These are phyloP conservation scores for Exaiptasia diaphana DNA, from an alignment of 64 coral and sea anemone species.

Conservation along the genomic window DNA sequence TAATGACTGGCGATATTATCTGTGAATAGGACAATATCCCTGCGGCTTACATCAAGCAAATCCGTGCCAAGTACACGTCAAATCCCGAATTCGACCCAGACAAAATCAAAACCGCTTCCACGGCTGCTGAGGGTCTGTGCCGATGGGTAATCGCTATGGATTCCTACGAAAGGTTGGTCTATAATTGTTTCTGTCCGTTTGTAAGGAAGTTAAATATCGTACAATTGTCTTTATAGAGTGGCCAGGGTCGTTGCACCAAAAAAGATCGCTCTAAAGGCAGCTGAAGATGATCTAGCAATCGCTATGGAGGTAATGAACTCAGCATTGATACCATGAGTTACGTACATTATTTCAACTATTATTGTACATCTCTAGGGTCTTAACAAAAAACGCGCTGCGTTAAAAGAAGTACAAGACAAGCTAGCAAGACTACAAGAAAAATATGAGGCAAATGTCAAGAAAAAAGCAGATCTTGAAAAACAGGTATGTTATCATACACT, in stretches of 20 bases:
- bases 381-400: constrained; percentile 90
- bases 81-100: constrained; percentile 97
- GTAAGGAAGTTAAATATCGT: neutral
- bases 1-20: neutral
- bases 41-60: constrained; percentile 73
- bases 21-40: constrained; percentile 92
- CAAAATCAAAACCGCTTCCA: constrained; percentile 95
- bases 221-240: constrained; percentile 51
- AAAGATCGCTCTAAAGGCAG: constrained; percentile 86
- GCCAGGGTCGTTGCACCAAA: constrained; percentile 94
- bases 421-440: constrained; percentile 94
- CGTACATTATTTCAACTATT: neutral
- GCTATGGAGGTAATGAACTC: constrained; percentile 79
- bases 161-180: constrained; percentile 81
- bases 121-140: constrained; percentile 87
- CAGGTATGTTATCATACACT: constrained; percentile 78
- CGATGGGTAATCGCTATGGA: constrained; percentile 99
- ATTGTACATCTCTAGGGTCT: constrained; percentile 43
- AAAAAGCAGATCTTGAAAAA: constrained; percentile 93
- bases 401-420: constrained; percentile 94
- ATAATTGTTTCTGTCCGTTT: neutral
- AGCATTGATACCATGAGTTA: neutral
- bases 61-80: constrained; percentile 89
- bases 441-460: constrained; percentile 94
- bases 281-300: constrained; percentile 80